These are phyloP conservation scores for Ochropleura plecta DNA, from an alignment of 2,888 invertebrate species.

Conservation along the genomic window DNA sequence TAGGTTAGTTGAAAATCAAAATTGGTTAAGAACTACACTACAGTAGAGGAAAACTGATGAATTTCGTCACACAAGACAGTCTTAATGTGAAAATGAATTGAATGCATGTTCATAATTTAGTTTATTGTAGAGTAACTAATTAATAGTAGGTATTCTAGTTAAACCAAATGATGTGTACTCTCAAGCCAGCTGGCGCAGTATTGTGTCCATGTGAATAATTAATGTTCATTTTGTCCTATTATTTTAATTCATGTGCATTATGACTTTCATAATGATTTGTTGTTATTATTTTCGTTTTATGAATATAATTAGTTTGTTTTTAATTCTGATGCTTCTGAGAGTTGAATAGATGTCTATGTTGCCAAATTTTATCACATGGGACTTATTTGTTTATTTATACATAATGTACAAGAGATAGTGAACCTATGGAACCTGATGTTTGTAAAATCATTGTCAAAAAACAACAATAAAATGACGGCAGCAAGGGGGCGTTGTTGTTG, in stretches of 20 bases:
- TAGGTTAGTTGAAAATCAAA: not conserved
- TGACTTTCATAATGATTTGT: constrained; percentile 57
- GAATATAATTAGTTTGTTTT: constrained; percentile 63
- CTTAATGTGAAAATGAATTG: not conserved
- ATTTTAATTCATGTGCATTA: constrained; percentile 53
- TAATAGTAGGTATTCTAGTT: constrained; percentile 17
- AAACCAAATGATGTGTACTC: constrained; percentile 43
- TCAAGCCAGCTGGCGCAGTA: constrained; percentile 55
- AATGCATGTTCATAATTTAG: constrained; percentile 32
- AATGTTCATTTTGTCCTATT: constrained; percentile 59
- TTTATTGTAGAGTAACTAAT: constrained; percentile 20
- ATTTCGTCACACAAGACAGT: constrained; percentile 14
- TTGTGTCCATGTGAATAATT: constrained; percentile 60
- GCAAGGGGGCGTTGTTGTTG: not conserved
- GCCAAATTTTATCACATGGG: constrained; percentile 44
- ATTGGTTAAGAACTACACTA: constrained; percentile 2
- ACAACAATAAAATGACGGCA: too few species aligned
- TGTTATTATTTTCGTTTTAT: constrained; percentile 68
- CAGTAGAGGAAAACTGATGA: not conserved
- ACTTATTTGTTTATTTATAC: constrained; percentile 24
- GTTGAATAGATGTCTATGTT: constrained; percentile 46
- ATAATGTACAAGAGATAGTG: constrained; percentile 7
- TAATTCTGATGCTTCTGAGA: constrained; percentile 37
- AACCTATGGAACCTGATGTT: constrained; percentile 9
- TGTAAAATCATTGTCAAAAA: not conserved